These are phyloP conservation scores for Climacteris rufus DNA, from an alignment of 2,113 vertebrate species.

Conservation along the genomic window DNA sequence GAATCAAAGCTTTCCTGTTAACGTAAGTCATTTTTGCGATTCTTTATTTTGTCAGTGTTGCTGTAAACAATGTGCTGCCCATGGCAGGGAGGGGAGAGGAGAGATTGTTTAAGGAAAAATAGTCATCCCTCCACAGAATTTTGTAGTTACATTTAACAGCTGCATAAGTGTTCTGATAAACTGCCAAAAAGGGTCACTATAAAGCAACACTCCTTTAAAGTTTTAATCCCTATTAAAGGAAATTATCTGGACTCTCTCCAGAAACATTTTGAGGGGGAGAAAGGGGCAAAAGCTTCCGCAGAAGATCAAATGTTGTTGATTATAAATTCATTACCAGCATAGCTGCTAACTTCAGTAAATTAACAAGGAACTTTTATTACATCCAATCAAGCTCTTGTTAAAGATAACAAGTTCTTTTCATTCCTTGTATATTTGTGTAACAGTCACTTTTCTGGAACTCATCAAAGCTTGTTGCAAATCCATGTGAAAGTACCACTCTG, in stretches of 20 bases:
- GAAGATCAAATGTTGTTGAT: conserved; percentile 63
- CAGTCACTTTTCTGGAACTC: conserved; percentile 54
- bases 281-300: conserved; percentile 34
- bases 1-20: conserved; percentile 49
- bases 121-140: conserved; percentile 27
- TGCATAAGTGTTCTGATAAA: conserved; percentile 44
- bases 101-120: conserved; percentile 36
- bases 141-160: conserved; percentile 40
- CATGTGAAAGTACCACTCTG: conserved; percentile 17
- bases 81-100: not conserved
- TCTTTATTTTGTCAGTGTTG: conserved; percentile 55
- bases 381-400: conserved; percentile 60
- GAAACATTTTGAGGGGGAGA: conserved; percentile 4
- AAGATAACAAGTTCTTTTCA: conserved; percentile 61
- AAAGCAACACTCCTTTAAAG: conserved; percentile 54
- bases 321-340: conserved; percentile 64
- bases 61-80: conserved; percentile 45
- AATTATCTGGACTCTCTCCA: conserved; percentile 62
- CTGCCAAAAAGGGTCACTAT: conserved; percentile 43
- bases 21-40: conserved; percentile 40
- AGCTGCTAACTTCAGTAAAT: conserved; percentile 60
- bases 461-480: conserved; percentile 30
- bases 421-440: conserved; percentile 44
- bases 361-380: conserved; percentile 57
- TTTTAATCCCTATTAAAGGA: conserved; percentile 56